A percentile compares a stretch with the other conserved stretches of the same genome.
These are phyloP conservation scores for Aethes cnicana DNA, from an alignment of 2,888 invertebrate genomes.

Conservation along the genomic window DNA sequence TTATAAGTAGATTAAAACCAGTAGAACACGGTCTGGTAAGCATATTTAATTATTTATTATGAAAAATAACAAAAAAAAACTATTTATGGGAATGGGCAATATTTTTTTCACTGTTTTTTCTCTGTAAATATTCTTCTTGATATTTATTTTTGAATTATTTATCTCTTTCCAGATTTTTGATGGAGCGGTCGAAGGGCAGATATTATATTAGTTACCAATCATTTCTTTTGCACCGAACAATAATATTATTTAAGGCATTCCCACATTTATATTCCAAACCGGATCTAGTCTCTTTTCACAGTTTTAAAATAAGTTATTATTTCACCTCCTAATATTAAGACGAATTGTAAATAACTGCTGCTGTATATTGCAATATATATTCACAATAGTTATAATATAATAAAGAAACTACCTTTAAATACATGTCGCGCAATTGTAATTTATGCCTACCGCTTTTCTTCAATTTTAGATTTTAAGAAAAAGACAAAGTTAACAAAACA, in stretches of 20 bases:
- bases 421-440: no score
- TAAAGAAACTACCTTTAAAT: slow-evolving; percentile 12
- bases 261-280: slow-evolving; percentile 56
- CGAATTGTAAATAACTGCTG: slow-evolving; percentile 27
- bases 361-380: slow-evolving; percentile 30
- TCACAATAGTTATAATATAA: slow-evolving; percentile 10
- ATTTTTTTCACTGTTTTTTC: no score
- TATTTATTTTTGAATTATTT: slow-evolving; percentile 37
- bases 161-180: slow-evolving; percentile 72
- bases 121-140: slow-evolving; percentile 36
- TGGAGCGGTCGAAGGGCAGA: slow-evolving; percentile 45
- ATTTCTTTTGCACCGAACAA: slow-evolving; percentile 38
- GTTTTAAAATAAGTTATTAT: slow-evolving; percentile 74
- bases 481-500: no score
- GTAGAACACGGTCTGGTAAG: slow-evolving; percentile 12
- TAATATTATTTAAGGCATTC: slow-evolving; percentile 31
- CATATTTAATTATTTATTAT: slow-evolving; percentile 8
- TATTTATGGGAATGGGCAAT: not conserved
- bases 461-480: no score
- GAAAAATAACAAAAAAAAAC: not conserved
- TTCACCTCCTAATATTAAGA: slow-evolving; percentile 27
- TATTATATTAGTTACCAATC: slow-evolving; percentile 57
- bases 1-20: not conserved
- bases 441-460: no score
- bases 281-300: slow-evolving; percentile 80